phyloP scores from a whole-genome alignment of 2,797 vertebrate species.

The Nannoperca obscura region DNA sequence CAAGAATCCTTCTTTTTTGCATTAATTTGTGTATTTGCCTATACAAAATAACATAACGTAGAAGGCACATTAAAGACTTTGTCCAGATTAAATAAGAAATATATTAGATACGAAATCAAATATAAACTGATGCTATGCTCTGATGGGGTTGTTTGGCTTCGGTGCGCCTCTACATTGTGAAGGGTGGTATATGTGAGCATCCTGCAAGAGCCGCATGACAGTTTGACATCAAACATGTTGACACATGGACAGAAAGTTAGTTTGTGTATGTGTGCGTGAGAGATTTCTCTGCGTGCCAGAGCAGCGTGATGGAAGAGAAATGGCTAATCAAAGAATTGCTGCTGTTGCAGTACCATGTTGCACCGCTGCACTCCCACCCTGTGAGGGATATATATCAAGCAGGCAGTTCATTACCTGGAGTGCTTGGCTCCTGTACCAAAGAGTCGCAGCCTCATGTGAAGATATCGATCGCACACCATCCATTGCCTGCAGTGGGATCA shows the following conservation, averaged over 20 bases:
- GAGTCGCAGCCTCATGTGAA: conserved; percentile 69
- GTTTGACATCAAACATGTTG: conserved; percentile 19
- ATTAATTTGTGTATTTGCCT: too few species aligned
- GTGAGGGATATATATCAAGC: conserved; percentile 83
- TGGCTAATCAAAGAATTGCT: conserved; percentile 85
- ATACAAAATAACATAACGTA: not conserved
- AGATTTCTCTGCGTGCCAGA: conserved; percentile 47
- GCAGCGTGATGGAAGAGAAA: conserved; percentile 77
- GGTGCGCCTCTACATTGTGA: conserved; percentile 3
- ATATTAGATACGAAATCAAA: too few species aligned
- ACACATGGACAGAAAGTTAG: not conserved
- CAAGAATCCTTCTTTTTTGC: not conserved
- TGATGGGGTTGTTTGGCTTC: not conserved
- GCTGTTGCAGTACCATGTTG: conserved; percentile 83
- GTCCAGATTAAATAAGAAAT: too few species aligned
- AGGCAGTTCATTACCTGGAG: conserved; percentile 89
- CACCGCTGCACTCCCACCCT: conserved; percentile 68
- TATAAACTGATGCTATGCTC: not conserved
- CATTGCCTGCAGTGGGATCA: conserved; percentile 46
- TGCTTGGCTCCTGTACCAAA: conserved; percentile 80
- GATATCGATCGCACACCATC: conserved; percentile 75
- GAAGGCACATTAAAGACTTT: not conserved
- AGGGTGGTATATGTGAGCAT: not conserved
- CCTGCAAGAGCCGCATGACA: conserved; percentile 15
- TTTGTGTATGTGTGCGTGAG: conserved; percentile 18